Evolutionary conservation across 2,888 invertebrate species (phyloP).

Genomic region (Eudasyphora cyanicolor): DNA sequence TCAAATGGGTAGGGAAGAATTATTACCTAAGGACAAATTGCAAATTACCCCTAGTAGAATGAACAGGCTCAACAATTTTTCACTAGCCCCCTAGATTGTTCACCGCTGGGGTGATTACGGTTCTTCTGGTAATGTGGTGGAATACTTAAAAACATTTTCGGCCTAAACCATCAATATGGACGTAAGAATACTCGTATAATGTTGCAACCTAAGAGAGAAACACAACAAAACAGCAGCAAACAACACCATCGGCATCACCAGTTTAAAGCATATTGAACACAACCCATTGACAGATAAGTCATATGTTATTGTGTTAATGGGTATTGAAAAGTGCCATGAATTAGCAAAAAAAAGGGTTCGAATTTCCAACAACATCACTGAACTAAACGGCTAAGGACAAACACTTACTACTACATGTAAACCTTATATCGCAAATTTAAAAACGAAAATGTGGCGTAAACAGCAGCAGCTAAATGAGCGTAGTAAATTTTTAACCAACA

Average conservation of each 20-base stretch:
- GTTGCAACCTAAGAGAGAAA: not conserved
- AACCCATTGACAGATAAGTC: constrained; percentile 43
- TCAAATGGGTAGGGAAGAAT: no score
- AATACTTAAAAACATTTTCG: constrained; percentile 35
- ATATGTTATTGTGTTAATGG: constrained; percentile 49
- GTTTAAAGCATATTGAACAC: not conserved
- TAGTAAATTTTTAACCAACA: constrained; percentile 48
- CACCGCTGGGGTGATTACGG: not conserved
- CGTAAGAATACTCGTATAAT: constrained; percentile 31
- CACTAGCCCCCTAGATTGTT: not conserved
- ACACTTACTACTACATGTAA: no score
- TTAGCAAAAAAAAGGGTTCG: constrained; percentile 37
- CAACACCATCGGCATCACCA: not conserved
- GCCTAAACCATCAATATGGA: not conserved
- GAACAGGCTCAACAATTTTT: no score
- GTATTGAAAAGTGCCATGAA: constrained; percentile 49
- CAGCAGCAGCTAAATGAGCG: constrained; percentile 3
- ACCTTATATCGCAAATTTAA: not conserved
- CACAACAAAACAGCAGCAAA: not conserved
- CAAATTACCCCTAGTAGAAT: no score
- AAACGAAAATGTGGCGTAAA: not conserved
- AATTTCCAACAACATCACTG: constrained; percentile 34
- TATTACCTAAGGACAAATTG: no score
- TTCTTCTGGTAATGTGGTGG: not conserved
- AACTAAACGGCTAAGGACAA: not conserved